Conservation (phyloP, 2,888 invertebrate genomes). For the Sericinus montela region DNA sequence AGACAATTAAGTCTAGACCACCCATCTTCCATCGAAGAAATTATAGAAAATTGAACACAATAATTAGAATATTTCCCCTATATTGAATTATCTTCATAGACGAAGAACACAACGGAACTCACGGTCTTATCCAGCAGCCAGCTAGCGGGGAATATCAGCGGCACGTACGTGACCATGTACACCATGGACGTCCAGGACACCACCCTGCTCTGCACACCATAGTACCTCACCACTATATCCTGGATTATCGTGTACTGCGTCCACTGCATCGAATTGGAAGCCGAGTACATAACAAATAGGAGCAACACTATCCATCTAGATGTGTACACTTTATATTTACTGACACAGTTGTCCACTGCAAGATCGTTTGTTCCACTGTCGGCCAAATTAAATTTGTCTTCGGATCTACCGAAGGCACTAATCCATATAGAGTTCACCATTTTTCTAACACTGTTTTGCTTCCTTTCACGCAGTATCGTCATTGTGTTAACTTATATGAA, state of each 20-base stretch:
- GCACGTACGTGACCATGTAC: constrained; percentile 98
- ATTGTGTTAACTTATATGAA: background rate
- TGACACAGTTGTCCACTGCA: constrained; percentile 24
- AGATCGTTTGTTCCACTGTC: constrained; percentile 50
- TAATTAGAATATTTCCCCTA: too few relatives aligned
- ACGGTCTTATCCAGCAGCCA: constrained; percentile 96
- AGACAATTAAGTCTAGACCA: too few relatives aligned
- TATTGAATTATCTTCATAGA: too few relatives aligned
- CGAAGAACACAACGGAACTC: constrained; percentile 53
- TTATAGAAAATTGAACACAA: too few relatives aligned
- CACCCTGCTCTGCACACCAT: constrained; percentile 81
- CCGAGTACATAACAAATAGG: constrained; percentile 92
- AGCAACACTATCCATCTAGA: constrained; percentile 89
- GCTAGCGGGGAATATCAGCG: constrained; percentile 98
- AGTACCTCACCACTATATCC: constrained; percentile 87
- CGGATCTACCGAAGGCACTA: background rate
- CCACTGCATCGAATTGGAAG: constrained; percentile 97
- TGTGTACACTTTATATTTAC: constrained; percentile 79
- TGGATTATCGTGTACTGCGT: constrained; percentile 96
- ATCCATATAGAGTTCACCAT: constrained; percentile 16
- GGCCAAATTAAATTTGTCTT: constrained; percentile 25
- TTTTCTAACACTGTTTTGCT: constrained; percentile 2
- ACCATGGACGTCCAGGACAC: constrained; percentile 99
- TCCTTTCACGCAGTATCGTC: background rate
- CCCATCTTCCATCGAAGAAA: too few relatives aligned